Base-by-base conservation (phyloP, 2,113 vertebrate species). In the Anseranas semipalmata region DNA sequence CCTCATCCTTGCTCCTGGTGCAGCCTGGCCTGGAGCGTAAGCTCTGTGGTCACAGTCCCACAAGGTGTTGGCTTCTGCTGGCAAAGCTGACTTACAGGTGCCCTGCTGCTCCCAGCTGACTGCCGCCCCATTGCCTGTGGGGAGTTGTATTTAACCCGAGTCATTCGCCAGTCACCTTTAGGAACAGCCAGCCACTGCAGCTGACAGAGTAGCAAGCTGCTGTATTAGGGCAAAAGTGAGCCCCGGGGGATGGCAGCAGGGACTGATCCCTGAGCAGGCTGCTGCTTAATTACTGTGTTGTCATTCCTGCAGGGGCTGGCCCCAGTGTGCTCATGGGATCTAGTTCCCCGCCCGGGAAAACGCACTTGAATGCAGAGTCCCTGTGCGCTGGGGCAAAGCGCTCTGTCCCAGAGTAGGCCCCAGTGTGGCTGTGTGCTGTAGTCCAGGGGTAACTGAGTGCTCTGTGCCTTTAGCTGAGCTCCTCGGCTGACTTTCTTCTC, bases 121-220 rank as follows among this genome's bases (percentile, higher is more conserved):
- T 0, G 0, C 81, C 87, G 76, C 52, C 67, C 21, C 3, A 0
- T 15, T 55, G 28, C 55, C n/a, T 50, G 28, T 35, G 24, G 19
- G 39, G 50, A n/a, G 70, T 73, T 85, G 3, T 5, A 33, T 74
- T 78, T 85, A 35, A 53, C 21, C 28, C 0, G 0, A 78, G 50
- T 58, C 25, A 5, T 14, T 71, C 43, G 6, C n/a, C 19, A 75
- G 59, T 68, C 48, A 60, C 1, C 39, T 33, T 39, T 62, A 90
- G 45, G 62, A 63, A 10, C n/a, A 63, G 9, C 16, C 41, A 30
- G 21, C 50, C 7, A 2, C 60, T 85, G 37, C 37, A 55, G 52
- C 37, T 55, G 66, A 67, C 75, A 56, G n/a, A 85, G 41, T 9
- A 85, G 71, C 21, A 72, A 21, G 12, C 62, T 82, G 41, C n/a